These are phyloP conservation scores for Drosophila kepulauana DNA, from an alignment of 1,140 invertebrate species.

Conservation along the genomic window DNA sequence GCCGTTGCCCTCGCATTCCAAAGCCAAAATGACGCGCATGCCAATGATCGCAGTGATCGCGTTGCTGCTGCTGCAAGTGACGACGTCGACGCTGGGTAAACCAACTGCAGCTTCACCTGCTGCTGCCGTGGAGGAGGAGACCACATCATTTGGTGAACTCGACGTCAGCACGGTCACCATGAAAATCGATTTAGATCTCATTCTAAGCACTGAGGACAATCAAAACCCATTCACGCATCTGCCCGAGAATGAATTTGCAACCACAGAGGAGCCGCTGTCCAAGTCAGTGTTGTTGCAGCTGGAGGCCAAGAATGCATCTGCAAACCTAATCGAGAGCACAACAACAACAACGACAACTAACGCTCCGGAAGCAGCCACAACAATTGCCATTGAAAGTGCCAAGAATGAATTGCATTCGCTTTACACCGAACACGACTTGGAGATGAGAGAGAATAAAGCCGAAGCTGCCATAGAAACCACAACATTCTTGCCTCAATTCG, in stretches of 20 bases:
- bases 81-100: background rate
- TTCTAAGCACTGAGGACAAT: conserved; percentile 52
- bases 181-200: conserved; percentile 40
- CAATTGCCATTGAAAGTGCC: background rate
- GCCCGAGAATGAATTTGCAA: background rate
- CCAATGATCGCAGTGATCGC: conserved; percentile 38
- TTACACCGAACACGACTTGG: background rate
- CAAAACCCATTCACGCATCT: conserved; percentile 35
- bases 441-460: background rate
- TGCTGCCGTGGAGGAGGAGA: conserved; percentile 5
- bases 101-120: background rate
- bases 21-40: conserved; percentile 52
- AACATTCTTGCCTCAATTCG: conserved; percentile 9
- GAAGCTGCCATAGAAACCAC: background rate
- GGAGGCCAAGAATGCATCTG: background rate
- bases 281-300: conserved; percentile 57
- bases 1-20: conserved; percentile 53
- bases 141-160: conserved; percentile 6
- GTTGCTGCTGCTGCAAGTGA: background rate
- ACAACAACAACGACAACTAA: background rate
- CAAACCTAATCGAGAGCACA: no score
- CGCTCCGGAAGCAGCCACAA: background rate
- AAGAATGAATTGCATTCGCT: background rate
- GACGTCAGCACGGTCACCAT: conserved; percentile 45
- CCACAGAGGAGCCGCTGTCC: conserved; percentile 59